Base-by-base conservation (phyloP, 2,797 vertebrate species). In the Poecile montanus region DNA sequence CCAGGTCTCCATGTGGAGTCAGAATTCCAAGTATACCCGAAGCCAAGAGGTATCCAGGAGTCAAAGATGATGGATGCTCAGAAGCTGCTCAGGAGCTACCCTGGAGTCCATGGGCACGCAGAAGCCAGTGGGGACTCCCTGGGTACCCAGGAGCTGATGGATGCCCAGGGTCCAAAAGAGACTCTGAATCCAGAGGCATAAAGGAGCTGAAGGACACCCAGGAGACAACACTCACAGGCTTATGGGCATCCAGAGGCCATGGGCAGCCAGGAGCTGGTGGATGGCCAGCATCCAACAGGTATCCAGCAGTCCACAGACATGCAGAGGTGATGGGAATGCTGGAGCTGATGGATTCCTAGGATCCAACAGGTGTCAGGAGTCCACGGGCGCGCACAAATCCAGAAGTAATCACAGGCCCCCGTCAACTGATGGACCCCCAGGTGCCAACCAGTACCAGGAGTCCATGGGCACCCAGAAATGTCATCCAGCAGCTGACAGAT, bases 391-490 rank as follows among this genome's bases (percentile, higher is more conserved):
- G 12, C 50, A 84, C 3, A 23, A 66, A 58, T 16, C 42, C 57
- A 48, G 13, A 23, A 30, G 9, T 13, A 80, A 19, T 10, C 51
- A 45, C 10, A 18, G 10, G 11, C 4, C 16, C 21, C 44, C 17
- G 17, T 0, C 5, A 57, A 10, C 14, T 34, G 11, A 16, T 10
- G 25, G 27, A 2, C 19, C 16, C n/a, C 14, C 29, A 19, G 44
- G 16, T 36, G 32, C 42, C 53, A 78, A 7, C 18, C 48, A 45
- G 7, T 5, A 11, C 36, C 44, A 67, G 32, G 58, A 50, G 13
- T 5, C 25, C 32, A 30, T 2, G 23, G 48, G 16, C 26, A 80
- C 48, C 36, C 47, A 66, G 9, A 27, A 70, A 48, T 19, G 4
- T 5, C 36, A 44, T 2, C 29, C 12, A 29, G 20, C 4, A 10